A percentile compares a stretch with the other conserved stretches of the same genome.
These are phyloP conservation scores for Phytoseiulus persimilis DNA, from an alignment of 2,888 invertebrate species.

Conservation along the genomic window DNA sequence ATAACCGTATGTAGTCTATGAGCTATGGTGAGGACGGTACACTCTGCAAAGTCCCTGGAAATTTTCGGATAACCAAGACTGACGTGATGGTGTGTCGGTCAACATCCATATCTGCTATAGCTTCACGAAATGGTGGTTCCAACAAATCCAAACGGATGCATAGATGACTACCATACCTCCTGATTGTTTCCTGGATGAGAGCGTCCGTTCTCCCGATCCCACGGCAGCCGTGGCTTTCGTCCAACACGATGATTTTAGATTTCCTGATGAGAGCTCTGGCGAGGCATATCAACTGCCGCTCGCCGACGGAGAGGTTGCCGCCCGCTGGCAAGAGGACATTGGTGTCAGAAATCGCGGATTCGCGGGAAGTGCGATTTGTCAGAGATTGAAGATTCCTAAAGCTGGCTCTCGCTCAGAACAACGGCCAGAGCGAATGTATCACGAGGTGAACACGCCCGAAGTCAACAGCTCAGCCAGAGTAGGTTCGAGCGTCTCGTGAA, in stretches of 20 bases:
- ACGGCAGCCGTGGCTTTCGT: slow-evolving; percentile 56
- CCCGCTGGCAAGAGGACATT: neutral
- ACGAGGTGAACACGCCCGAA: too few relatives aligned
- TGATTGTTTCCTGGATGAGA: slow-evolving; percentile 65
- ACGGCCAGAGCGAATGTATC: too few relatives aligned
- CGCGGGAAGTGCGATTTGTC: too few relatives aligned
- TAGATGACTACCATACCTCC: slow-evolving; percentile 51
- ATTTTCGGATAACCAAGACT: too few relatives aligned
- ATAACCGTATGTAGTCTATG: slow-evolving; percentile 86
- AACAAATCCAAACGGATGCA: neutral
- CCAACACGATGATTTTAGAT: slow-evolving; percentile 53
- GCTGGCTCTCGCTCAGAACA: too few relatives aligned
- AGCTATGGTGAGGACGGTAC: slow-evolving; percentile 82
- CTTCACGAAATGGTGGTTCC: neutral
- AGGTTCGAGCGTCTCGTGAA: too few relatives aligned
- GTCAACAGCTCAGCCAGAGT: too few relatives aligned
- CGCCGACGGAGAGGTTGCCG: slow-evolving; percentile 49
- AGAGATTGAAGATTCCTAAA: too few relatives aligned
- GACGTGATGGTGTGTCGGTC: too few relatives aligned
- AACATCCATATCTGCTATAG: too few relatives aligned
- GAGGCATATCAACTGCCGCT: slow-evolving; percentile 53
- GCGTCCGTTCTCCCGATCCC: slow-evolving; percentile 54
- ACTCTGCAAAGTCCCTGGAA: slow-evolving; percentile 63
- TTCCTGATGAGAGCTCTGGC: slow-evolving; percentile 51
- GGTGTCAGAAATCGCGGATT: too few relatives aligned